Evolutionary conservation across 2,888 invertebrate genomes (phyloP), one percentile per base, ranked within the genome.

Genomic region (Mythimna impura): DNA sequence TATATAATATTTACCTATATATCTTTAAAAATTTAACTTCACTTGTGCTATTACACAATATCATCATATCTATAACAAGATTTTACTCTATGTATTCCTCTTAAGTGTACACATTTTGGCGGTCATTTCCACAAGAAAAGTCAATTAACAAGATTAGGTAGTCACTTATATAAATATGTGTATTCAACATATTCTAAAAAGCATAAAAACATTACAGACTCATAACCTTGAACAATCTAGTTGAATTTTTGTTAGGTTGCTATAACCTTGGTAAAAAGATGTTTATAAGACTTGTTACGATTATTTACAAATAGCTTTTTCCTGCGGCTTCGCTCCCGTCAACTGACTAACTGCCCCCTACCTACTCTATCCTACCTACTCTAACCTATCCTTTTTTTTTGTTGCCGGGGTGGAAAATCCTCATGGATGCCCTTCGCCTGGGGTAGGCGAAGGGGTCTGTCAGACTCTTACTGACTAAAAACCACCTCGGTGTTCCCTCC

Each of bases 191-290:
- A 54, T 47, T 66, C 14, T 40, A 50, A 43, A 30, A 40, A 63
- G 30, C n/a, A 64, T 55, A 34, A 58, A 66, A 69, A 54, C n/a
- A 22, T 22, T 55, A 54, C 30, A 62, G 12, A 66, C 43, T 54
- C 52, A 1, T 50, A 62, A 63, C 78, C 71, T 82, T 66, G 79
- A 50, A 36, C 40, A 63, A 65, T 57, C 54, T 43, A 58, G 17
- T 62, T n/a, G 8, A 50, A 3, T 58, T 77, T 58, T 67, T 57
- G 57, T 67, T 22, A 43, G 43, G 22, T 30, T 40, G 36, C 12
- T 43, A 17, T 22, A 60, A 67, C 55, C 70, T 79, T 77, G 47
- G 25, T 7, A 3, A 36, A 58, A 57, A 71, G 58, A 54, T 9
- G 61, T 67, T 71, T 62, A 25, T 65, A 43, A 57, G 70, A 66